phyloP scores from a whole-genome alignment of 2,888 invertebrate genomes.

The Oxystoma pomonae region DNA sequence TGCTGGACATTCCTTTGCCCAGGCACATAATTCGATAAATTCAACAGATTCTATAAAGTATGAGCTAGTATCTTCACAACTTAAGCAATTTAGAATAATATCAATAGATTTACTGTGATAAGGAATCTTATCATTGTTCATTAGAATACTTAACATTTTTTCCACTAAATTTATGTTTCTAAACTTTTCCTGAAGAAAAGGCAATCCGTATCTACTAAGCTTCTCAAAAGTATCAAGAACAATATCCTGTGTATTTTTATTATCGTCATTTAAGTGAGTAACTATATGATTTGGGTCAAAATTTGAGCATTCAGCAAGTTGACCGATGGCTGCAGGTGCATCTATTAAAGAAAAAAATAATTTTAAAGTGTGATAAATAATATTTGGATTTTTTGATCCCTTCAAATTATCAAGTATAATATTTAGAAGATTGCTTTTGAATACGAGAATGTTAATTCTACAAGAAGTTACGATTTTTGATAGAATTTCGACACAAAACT shows the following conservation, averaged over 20 bases:
- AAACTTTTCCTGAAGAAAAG: constrained; percentile 31
- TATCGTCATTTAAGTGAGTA: constrained; percentile 24
- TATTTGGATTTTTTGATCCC: constrained; percentile 25
- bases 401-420: constrained; percentile 33
- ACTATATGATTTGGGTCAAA: constrained; percentile 31
- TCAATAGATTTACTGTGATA: constrained; percentile 29
- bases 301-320: constrained; percentile 27
- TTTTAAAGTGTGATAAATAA: constrained; percentile 29
- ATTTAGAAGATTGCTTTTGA: constrained; percentile 30
- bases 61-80: constrained; percentile 30
- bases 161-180: constrained; percentile 30
- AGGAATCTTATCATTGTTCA: constrained; percentile 25
- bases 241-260: constrained; percentile 22
- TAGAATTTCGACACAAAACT: constrained; percentile 33
- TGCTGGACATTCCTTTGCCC: constrained; percentile 34
- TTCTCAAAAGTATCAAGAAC: constrained; percentile 31
- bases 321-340: constrained; percentile 30
- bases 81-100: constrained; percentile 35
- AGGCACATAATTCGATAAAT: constrained; percentile 36
- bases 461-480: constrained; percentile 29
- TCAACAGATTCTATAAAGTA: constrained; percentile 36
- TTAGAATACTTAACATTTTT: constrained; percentile 32
- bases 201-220: constrained; percentile 30
- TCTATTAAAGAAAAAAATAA: constrained; percentile 32
- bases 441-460: constrained; percentile 31